Conservation (phyloP, 2,113 vertebrate genomes). For the Galbula dea region DNA sequence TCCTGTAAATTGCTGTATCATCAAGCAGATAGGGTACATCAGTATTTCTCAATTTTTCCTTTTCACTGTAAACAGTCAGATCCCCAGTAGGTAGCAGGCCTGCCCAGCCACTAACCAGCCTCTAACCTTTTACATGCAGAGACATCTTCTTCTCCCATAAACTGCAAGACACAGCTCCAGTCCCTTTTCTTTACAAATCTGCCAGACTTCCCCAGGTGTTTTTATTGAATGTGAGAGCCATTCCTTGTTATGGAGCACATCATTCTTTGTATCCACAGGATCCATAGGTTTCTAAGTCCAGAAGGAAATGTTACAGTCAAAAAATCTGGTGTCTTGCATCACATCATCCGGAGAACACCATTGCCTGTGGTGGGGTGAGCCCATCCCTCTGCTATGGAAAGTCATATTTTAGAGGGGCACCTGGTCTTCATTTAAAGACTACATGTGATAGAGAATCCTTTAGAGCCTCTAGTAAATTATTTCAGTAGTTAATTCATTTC, state of each 20-base stretch:
- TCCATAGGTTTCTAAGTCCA: neutral
- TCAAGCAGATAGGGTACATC: neutral
- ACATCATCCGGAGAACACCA: neutral
- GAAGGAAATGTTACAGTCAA: neutral
- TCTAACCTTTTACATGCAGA: neutral
- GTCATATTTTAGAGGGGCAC: neutral
- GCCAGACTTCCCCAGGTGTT: neutral
- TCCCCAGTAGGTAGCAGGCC: neutral
- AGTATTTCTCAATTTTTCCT: neutral
- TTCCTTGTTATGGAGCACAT: neutral
- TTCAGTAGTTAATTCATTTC: constrained; percentile 23
- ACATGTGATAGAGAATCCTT: neutral
- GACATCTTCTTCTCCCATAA: neutral
- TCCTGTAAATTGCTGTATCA: neutral
- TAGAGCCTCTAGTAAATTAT: neutral
- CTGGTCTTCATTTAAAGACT: constrained; percentile 30
- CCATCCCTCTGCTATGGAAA: neutral
- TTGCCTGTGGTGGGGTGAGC: neutral
- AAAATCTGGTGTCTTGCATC: neutral
- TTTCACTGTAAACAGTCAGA: neutral
- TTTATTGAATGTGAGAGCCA: neutral
- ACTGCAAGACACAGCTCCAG: neutral
- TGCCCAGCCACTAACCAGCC: neutral
- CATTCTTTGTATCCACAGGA: neutral
- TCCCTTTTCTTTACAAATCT: neutral